A percentile compares a stretch with the other conserved stretches of the same genome.
Evolutionary conservation across 2,888 invertebrate genomes (phyloP).

Genomic region (Spicauda simplicius): DNA sequence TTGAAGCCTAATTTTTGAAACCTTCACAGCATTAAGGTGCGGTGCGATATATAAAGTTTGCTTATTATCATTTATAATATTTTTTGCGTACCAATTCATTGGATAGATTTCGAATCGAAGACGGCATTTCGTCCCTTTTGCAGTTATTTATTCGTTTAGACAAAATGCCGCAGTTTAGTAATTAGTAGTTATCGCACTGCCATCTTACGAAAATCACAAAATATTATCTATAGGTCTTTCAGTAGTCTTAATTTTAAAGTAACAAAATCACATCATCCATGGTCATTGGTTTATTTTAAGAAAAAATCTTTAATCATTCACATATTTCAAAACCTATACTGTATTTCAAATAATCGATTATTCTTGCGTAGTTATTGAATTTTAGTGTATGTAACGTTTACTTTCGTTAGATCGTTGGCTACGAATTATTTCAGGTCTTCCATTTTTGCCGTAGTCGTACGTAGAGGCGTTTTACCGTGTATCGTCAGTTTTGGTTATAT

Average conservation of each 20-base stretch:
- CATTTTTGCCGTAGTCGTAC: conserved; percentile 63
- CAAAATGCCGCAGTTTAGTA: conserved; percentile 12
- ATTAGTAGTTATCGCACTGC: conserved; percentile 40
- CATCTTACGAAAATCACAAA: conserved; percentile 28
- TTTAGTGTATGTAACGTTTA: conserved; percentile 59
- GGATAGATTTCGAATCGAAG: not conserved
- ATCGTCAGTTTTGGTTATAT: conserved; percentile 41
- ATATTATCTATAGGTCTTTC: conserved; percentile 33
- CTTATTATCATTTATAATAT: conserved; percentile 12
- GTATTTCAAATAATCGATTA: conserved; percentile 45
- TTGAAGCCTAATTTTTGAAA: conserved; percentile 25
- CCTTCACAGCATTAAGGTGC: conserved; percentile 25
- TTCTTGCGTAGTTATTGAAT: conserved; percentile 59
- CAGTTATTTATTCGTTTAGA: conserved; percentile 9
- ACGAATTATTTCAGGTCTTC: conserved; percentile 84
- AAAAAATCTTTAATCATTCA: conserved; percentile 30
- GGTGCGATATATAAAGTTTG: conserved; percentile 28
- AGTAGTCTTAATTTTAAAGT: conserved; percentile 51
- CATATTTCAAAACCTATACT: conserved; percentile 38
- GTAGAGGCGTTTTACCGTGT: conserved; percentile 11
- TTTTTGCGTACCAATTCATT: conserved; percentile 8
- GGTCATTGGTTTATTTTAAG: conserved; percentile 28
- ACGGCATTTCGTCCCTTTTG: conserved; percentile 18
- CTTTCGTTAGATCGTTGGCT: conserved; percentile 77
- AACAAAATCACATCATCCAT: conserved; percentile 32